Base-by-base conservation (phyloP, 2,888 invertebrate species). In the Lasioglossum vierecki region DNA sequence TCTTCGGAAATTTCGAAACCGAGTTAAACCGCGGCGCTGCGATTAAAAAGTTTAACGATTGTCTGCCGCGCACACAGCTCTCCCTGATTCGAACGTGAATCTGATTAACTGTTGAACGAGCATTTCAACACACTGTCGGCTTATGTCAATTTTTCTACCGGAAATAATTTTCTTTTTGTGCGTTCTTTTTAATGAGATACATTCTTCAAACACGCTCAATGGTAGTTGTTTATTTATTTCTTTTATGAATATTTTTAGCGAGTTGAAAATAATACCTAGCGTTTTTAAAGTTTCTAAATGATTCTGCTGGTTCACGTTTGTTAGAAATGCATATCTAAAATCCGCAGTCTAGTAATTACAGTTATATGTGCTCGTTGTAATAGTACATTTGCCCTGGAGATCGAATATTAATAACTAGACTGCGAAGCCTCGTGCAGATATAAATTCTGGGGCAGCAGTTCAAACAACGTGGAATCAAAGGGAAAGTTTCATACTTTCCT, bases 1-100 rank as follows among this genome's bases (percentile, higher is more conserved):
- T 68, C 73, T 74, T 74, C 53, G 35, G 11, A 74, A 74, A 57
- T 53, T 74, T 22, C 74, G 22, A 57, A 57, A 22, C 35, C 35
- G 1, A 35, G 35, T n/a, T 74, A n/a, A 74, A 53, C 39, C 66
- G 66, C 8, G 8, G 22, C 30, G 30, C 18, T 13, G 46, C 57
- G 41, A 76, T 76, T 63, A 82, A 60, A 81, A 75, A 41, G 46
- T 39, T 60, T 79, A 63, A 73, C 53, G n/a, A 68, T 26, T 60
- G 39, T 60, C 22, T 41, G n/a, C 30, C 26, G 18, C 30, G 8
- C 6, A 35, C 15, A 0, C 2, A 1, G n/a, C n/a, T 53, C 57
- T 68, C 44, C 4, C 18, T 2, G 15, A 11, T 57, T 41, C 57
- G 26, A 35, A 66, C 18, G 18, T 35, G 66, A 66, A 35, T 35